These are phyloP conservation scores for Prietella phreatophila DNA, from an alignment of 2,113 vertebrate species.

Conservation along the genomic window DNA sequence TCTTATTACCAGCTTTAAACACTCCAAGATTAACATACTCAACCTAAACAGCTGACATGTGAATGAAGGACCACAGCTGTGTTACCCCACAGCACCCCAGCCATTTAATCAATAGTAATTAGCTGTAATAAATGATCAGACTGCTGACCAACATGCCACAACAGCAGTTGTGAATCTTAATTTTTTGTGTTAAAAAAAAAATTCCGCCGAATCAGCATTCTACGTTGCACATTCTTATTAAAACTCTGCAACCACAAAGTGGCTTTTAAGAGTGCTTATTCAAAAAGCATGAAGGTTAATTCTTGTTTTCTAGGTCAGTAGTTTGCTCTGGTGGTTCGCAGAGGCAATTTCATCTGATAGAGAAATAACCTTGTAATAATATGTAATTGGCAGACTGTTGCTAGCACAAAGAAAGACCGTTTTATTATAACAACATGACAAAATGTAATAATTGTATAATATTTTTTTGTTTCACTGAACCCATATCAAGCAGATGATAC, in stretches of 20 bases:
- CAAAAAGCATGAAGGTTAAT: slow-evolving; percentile 37
- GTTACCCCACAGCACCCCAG: slow-evolving; percentile 36
- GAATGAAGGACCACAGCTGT: slow-evolving; percentile 41
- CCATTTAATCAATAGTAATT: slow-evolving; percentile 72
- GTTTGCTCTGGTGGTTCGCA: slow-evolving; percentile 9
- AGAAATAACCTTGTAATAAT: slow-evolving; percentile 40
- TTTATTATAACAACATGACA: slow-evolving; percentile 10
- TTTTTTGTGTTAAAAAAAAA: neutral
- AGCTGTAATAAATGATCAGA: slow-evolving; percentile 69
- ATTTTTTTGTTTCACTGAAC: neutral
- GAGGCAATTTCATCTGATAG: slow-evolving; percentile 17
- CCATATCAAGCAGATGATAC: neutral
- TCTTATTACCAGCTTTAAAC: slow-evolving; percentile 58
- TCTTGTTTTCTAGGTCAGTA: slow-evolving; percentile 44
- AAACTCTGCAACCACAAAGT: slow-evolving; percentile 19
- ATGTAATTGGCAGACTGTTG: neutral
- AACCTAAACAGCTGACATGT: slow-evolving; percentile 50
- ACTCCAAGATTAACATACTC: slow-evolving; percentile 50
- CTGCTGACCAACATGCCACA: slow-evolving; percentile 52
- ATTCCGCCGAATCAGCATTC: slow-evolving; percentile 36
- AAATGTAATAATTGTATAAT: slow-evolving; percentile 8
- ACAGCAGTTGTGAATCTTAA: slow-evolving; percentile 52
- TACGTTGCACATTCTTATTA: slow-evolving; percentile 2
- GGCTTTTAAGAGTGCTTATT: slow-evolving; percentile 19
- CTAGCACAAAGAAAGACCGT: neutral